Evolutionary conservation across 2,113 vertebrate species (phyloP).

Genomic region (Felis chaus): DNA sequence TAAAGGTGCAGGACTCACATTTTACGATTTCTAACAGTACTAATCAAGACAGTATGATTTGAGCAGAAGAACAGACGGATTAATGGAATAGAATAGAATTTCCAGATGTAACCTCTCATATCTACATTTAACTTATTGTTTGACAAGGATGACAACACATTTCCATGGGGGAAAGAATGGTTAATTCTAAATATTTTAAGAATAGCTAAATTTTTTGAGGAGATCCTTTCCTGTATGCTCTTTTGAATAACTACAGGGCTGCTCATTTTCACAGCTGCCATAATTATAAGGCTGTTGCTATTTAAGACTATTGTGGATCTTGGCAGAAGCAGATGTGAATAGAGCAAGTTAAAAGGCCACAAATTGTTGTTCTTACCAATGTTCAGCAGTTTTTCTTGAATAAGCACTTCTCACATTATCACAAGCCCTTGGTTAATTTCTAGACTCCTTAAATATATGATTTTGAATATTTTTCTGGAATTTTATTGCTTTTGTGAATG

Average conservation of each 20-base stretch:
- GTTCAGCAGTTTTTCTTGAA: not conserved
- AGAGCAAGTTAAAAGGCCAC: not conserved
- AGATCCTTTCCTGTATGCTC: not conserved
- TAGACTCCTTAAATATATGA: not conserved
- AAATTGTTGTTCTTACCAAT: not conserved
- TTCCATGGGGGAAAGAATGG: not conserved
- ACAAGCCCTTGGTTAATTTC: not conserved
- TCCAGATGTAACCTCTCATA: not conserved
- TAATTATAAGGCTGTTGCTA: not conserved
- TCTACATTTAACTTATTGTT: not conserved
- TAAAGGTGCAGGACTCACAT: not conserved
- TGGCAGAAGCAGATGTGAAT: not conserved
- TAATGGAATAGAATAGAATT: not conserved
- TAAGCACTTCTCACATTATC: not conserved
- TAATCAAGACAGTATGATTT: not conserved
- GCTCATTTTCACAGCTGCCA: not conserved
- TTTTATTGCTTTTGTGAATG: not conserved
- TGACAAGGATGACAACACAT: not conserved
- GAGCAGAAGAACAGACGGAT: not conserved
- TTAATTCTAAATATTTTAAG: not conserved
- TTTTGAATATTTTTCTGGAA: not conserved
- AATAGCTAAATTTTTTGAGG: not conserved
- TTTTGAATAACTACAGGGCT: not conserved
- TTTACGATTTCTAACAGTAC: not conserved
- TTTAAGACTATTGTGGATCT: not conserved